These are phyloP conservation scores for Hetaerina titia DNA, from an alignment of 2,888 invertebrate genomes.

Conservation along the genomic window DNA sequence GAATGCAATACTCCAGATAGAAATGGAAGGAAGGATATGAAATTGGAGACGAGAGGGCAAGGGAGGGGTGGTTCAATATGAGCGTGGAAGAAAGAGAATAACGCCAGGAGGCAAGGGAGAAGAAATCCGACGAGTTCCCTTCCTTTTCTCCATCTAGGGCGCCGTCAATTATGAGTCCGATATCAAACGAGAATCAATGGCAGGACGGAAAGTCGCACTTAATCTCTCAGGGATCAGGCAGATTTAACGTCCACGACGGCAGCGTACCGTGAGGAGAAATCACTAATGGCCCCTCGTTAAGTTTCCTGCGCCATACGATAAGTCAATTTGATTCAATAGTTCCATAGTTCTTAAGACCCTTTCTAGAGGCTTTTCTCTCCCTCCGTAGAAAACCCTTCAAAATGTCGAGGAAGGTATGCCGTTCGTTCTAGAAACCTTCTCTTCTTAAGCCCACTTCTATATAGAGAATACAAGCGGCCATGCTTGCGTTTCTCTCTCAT, in stretches of 20 bases:
- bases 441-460: not conserved
- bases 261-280: not conserved
- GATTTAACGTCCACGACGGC: constrained; percentile 4
- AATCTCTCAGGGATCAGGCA: constrained; percentile 14
- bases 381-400: not conserved
- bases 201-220: constrained; percentile 5
- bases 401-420: not conserved
- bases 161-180: constrained; percentile 34
- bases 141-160: not conserved
- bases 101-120: not conserved
- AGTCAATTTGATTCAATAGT: constrained; percentile 46
- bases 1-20: not conserved
- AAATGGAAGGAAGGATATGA: not conserved
- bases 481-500: not conserved
- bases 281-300: constrained; percentile 41
- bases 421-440: not conserved
- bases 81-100: not conserved
- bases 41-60: not conserved
- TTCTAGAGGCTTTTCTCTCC: not conserved
- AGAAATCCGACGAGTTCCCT: not conserved
- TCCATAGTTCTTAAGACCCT: not conserved
- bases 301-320: not conserved
- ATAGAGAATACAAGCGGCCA: not conserved
- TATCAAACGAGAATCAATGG: constrained; percentile 32
- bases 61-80: not conserved